Evolutionary conservation across 2,888 invertebrate genomes (phyloP), one percentile per base, ranked within the genome.

Genomic region (Seira ritae): DNA sequence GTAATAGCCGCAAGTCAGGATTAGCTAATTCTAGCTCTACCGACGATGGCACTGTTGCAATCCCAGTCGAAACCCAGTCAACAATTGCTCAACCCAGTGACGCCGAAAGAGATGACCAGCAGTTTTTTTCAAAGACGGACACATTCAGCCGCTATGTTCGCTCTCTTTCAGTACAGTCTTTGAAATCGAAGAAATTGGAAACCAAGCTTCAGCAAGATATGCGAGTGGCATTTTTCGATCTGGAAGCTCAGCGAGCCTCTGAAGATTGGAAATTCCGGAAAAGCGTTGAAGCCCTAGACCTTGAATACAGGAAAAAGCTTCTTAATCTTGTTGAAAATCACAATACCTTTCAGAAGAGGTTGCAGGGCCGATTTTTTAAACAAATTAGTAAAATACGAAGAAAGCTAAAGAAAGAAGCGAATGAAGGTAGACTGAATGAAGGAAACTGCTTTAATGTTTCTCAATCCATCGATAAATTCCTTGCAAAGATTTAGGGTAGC

Each of bases 151-250:
- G n/a, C n/a, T n/a, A n/a, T n/a, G n/a, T 67, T 6, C 12, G 24
- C 1, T 67, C 24, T 31, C 67, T 67, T n/a, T 67, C 67, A 12
- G 10, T 15, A 12, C 12, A 67, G 17, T 22, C 24, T 12, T 2
- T 67, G 1, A 24, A 67, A 12, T 67, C 67, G 1, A 67, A 67
- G 15, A 67, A 67, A 23, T 23, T 67, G 67, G 67, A 67, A 24
- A 24, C 67, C 15, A 67, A 67, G 1, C 23, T 67, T 23, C 67
- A 67, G 24, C 23, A 22, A 12, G 15, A 67, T 24, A 23, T 67
- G 15, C 23, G 67, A 22, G 24, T 4, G 12, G 24, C 67, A 15
- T 31, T 67, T n/a, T 67, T 67, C 24, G 24, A 67, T n/a, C 31
- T 24, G n/a, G 67, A 67, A 12, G 23, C 67, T 6, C 1, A 67